A percentile compares a stretch with the other conserved stretches of the same genome.
Evolutionary conservation across 2,113 vertebrate species (phyloP).

Genomic region (Lepus timidus): DNA sequence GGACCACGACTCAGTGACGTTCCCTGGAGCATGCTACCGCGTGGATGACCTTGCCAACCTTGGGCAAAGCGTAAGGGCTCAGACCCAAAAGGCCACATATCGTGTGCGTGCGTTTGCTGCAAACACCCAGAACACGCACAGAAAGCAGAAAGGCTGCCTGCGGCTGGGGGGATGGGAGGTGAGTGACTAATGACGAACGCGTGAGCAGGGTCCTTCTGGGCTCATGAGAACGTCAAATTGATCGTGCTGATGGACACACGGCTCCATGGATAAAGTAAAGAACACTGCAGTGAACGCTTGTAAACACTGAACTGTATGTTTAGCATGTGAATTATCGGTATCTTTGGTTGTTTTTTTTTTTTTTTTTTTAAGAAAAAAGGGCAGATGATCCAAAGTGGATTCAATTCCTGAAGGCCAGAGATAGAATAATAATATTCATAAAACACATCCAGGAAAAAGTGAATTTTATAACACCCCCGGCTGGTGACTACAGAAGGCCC

Average conservation of each 20-base stretch:
- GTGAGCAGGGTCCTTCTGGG: background rate
- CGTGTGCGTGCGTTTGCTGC: background rate
- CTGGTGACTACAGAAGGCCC: background rate
- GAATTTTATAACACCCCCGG: background rate
- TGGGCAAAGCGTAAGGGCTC: background rate
- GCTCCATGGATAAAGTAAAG: background rate
- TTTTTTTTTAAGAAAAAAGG: background rate
- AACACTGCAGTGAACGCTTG: background rate
- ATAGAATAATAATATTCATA: slow-evolving; percentile 4
- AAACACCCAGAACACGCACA: background rate
- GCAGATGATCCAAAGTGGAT: background rate
- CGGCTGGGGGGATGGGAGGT: background rate
- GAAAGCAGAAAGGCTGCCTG: background rate
- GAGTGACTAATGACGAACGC: background rate
- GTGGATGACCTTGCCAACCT: background rate
- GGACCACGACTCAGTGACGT: background rate
- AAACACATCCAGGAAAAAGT: background rate
- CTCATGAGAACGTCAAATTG: slow-evolving; percentile 18
- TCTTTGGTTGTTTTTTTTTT: background rate
- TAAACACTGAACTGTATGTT: background rate
- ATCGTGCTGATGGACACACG: background rate
- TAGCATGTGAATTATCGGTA: background rate
- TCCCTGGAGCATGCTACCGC: too few species aligned
- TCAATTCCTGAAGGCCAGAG: slow-evolving; percentile 15
- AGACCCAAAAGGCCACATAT: background rate